Evolutionary conservation across 1,140 invertebrate genomes (phyloP), one percentile per base, ranked within the genome.

Genomic region (Lutraria rhynchaena): DNA sequence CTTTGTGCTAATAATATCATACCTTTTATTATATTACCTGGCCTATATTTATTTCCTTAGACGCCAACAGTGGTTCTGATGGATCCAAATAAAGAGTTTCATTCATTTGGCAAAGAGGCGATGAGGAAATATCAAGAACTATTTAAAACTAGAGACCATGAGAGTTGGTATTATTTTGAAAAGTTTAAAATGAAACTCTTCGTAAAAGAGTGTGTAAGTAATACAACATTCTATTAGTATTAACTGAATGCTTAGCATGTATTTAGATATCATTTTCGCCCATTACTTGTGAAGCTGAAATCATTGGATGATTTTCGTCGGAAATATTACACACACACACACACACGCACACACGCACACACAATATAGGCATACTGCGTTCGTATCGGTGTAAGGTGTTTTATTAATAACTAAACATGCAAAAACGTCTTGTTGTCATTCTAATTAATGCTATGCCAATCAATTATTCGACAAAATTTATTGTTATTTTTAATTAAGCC

Each of bases 141-240:
- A 17, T 7, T 63, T 13, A 37, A 37, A 37, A 15, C 22, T 15
- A 77, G 67, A 11, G 22, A 65, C 5, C 60, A 65, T 41, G 24
- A 58, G 27, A 24, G 44, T 9, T 78, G 76, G 76, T 78, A 78
- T 35, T 41, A 53, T 7, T 78, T 78, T 58, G 63, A 78, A 33
- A 41, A 33, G 29, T 78, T 78, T 35, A 78, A 78, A 58, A 78
- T 78, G 76, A 27, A 63, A 46, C 46, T 78, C 15, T 78, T 69
- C 33, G 35, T 41, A 15, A 53, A 55, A 67, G 35, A 44, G 5
- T 9, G 3, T 22, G 76, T 78, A 41, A 41, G 73, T 63, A 31
- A n/a, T n/a, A n/a, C n/a, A n/a, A n/a, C n/a, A n/a, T n/a, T n/a
- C n/a, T n/a, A n/a, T n/a, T n/a, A n/a, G n/a, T n/a, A n/a, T n/a